Percentiles rank a stretch among this genome's conserved stretches.
phyloP scores from a whole-genome alignment of 2,797 vertebrate species.

The Hozukius guyotensis region DNA sequence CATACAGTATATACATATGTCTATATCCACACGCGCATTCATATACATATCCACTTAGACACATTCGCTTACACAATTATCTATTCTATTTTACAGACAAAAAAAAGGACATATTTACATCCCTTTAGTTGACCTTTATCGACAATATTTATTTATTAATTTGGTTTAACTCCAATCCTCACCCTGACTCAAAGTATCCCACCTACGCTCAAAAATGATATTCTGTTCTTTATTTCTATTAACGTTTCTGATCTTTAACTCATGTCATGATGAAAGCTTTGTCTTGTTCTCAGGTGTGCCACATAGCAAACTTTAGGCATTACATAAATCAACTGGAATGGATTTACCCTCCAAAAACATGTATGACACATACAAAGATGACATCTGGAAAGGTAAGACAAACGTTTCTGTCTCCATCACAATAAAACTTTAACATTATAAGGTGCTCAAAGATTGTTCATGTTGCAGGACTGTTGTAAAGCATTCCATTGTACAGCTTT shows the following conservation, averaged over 20 bases:
- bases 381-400: constrained; percentile 74
- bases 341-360: constrained; percentile 55
- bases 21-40: too few relatives aligned
- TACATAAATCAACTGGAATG: constrained; percentile 28
- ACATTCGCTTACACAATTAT: too few relatives aligned
- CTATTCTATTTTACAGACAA: too few relatives aligned
- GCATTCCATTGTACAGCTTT: not conserved
- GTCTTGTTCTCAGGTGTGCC: constrained; percentile 32
- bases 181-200: too few relatives aligned
- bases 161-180: too few relatives aligned
- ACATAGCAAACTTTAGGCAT: not conserved
- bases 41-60: too few relatives aligned
- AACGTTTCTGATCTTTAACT: not conserved
- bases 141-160: too few relatives aligned
- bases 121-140: too few relatives aligned
- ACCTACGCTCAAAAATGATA: too few relatives aligned
- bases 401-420: accelerated
- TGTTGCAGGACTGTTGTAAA: not conserved
- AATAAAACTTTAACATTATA: not conserved
- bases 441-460: not conserved
- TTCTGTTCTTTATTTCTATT: too few relatives aligned
- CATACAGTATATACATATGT: too few relatives aligned
- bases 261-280: not conserved
- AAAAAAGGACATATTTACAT: too few relatives aligned
- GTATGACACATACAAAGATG: constrained; percentile 74